Evolutionary conservation across 2,113 vertebrate species (phyloP), one percentile per base, ranked within the genome.

Genomic region (Heterochromis multidens): DNA sequence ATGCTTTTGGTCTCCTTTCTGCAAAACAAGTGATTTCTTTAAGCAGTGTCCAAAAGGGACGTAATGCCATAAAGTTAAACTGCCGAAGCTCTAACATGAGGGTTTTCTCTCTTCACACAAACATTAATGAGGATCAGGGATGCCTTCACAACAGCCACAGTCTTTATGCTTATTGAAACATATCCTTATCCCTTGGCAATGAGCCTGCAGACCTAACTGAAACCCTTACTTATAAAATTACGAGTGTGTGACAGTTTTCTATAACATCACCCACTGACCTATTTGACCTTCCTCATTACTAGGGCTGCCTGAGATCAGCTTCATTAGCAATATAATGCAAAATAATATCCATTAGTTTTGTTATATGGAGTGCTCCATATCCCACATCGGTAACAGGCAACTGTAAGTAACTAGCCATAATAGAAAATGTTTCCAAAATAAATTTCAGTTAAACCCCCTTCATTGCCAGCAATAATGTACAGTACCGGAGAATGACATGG

Each of bases 391-490:
- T 89, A 88, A 89, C 2, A 84, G 21, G 91, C 16, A 81, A 86
- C 89, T 82, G 56, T 84, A 81, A 86, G 63, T 2, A 61, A 85
- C 88, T 88, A 93, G 90, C 93, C 93, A 93, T 91, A 89, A 74
- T 25, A 80, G 35, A 84, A 86, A 87, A 88, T 58, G 29, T 61
- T 27, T 37, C 40, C n/a, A 49, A 62, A 67, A 61, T 58, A 67
- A 60, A 74, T 72, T 85, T 5, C n/a, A 74, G 85, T 82, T 43
- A 79, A 80, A 89, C 17, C 43, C 87, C 82, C 17, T 65, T 90
- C 85, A 80, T 59, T 89, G 80, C 90, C 92, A 95, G 94, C 95
- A 95, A 95, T 95, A 95, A 95, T 94, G 92, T 94, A 95, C 91
- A 95, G 91, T 61, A 84, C 87, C 40, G 72, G 61, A 89, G 58